A percentile compares a stretch with the other conserved stretches of the same genome.
These are phyloP conservation scores for Scaptomyza hsui DNA, from an alignment of 1,140 invertebrate genomes.

Conservation along the genomic window DNA sequence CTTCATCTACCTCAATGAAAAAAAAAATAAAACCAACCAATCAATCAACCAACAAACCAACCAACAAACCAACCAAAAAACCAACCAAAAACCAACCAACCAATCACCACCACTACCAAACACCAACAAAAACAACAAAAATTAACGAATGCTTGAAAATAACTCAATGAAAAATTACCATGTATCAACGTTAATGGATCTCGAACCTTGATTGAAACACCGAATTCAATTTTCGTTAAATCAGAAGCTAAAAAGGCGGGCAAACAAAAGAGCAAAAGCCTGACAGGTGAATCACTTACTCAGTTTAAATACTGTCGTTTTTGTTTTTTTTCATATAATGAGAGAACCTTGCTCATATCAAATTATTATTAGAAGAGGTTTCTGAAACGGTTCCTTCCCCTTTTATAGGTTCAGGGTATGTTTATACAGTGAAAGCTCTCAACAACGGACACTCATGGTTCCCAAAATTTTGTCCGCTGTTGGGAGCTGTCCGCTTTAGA, in stretches of 20 bases:
- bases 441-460: no score
- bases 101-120: constrained; percentile 53
- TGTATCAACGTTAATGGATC: constrained; percentile 26
- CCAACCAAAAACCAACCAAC: constrained; percentile 42
- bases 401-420: no score
- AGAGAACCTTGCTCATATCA: no score
- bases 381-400: no score
- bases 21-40: constrained; percentile 42
- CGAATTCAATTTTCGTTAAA: constrained; percentile 42
- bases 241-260: constrained; percentile 95
- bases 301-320: not conserved
- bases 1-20: constrained; percentile 65
- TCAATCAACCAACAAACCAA: constrained; percentile 38
- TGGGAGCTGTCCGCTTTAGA: no score
- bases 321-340: no score
- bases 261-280: constrained; percentile 91
- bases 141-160: constrained; percentile 32
- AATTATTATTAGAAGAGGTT: no score
- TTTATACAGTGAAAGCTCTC: no score
- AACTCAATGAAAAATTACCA: no score
- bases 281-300: constrained; percentile 88
- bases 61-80: constrained; percentile 40
- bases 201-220: constrained; percentile 37
- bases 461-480: no score
- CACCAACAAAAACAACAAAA: constrained; percentile 47